Conservation (phyloP, 1,140 invertebrate species). For the Wasmannia auropunctata region DNA sequence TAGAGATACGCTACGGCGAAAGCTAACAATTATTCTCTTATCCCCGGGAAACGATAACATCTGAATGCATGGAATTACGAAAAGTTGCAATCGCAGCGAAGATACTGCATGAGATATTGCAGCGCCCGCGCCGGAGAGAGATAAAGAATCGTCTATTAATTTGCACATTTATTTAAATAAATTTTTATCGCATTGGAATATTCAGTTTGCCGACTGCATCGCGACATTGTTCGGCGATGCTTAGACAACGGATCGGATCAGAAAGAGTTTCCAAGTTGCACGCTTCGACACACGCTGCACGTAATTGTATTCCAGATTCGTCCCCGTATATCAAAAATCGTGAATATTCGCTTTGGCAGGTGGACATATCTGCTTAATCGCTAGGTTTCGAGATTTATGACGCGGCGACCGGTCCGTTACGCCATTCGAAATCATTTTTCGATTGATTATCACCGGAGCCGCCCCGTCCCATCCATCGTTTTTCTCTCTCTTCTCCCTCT, state of each 20-base stretch:
- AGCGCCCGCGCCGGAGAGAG: not conserved
- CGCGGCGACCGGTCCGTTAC: slow-evolving; percentile 52
- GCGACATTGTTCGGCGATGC: not conserved
- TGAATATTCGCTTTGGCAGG: slow-evolving; percentile 63
- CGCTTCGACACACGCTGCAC: slow-evolving; percentile 42
- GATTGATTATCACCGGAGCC: slow-evolving; percentile 64
- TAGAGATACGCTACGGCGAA: not conserved
- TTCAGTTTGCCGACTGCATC: not conserved
- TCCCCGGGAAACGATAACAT: not conserved
- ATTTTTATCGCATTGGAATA: not conserved
- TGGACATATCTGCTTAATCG: slow-evolving; percentile 71
- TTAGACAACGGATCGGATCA: slow-evolving; percentile 18
- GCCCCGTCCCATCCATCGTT: not conserved
- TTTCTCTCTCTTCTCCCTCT: not conserved
- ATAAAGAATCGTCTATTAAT: not conserved
- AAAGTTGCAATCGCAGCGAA: not conserved
- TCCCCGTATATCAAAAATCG: slow-evolving; percentile 59
- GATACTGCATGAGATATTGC: not conserved
- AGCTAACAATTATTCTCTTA: not conserved
- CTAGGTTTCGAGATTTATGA: slow-evolving; percentile 67
- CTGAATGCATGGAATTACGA: not conserved
- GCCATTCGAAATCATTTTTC: slow-evolving; percentile 72
- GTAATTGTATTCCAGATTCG: slow-evolving; percentile 58
- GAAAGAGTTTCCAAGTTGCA: slow-evolving; percentile 30
- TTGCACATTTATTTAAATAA: not conserved